phyloP scores from a whole-genome alignment of 2,888 invertebrate genomes.

The Sisyra terminalis region DNA sequence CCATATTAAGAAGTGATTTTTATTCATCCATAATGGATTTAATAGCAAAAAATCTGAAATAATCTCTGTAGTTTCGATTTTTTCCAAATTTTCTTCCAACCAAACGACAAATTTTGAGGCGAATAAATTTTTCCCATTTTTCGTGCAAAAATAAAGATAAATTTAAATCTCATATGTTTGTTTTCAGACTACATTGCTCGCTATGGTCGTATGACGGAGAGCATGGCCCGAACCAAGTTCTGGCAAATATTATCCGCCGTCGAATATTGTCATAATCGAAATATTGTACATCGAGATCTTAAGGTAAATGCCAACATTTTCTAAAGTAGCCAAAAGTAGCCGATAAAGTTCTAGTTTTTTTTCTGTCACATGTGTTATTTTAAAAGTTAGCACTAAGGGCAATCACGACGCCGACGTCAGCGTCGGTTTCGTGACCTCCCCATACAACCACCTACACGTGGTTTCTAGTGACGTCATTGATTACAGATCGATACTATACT shows the following conservation, averaged over 20 bases:
- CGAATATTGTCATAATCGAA: slow-evolving; percentile 86
- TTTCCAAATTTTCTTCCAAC: too few species aligned
- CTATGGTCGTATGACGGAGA: slow-evolving; percentile 86
- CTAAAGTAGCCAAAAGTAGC: neutral
- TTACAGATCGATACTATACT: too few species aligned
- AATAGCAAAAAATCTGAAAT: too few species aligned
- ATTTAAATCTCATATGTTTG: too few species aligned
- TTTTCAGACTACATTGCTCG: slow-evolving; percentile 76
- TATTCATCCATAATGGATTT: too few species aligned
- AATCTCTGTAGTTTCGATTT: too few species aligned
- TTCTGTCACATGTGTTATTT: neutral
- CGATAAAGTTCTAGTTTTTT: neutral
- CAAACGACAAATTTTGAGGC: too few species aligned
- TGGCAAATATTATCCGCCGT: slow-evolving; percentile 95
- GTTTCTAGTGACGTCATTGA: too few species aligned
- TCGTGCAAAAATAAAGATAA: neutral
- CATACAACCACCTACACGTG: too few species aligned
- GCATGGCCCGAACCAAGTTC: slow-evolving; percentile 81
- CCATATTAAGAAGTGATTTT: too few species aligned
- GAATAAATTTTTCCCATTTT: neutral
- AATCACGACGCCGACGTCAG: too few species aligned
- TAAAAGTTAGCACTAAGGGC: neutral
- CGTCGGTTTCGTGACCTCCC: too few species aligned
- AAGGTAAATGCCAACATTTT: slow-evolving; percentile 46
- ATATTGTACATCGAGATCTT: slow-evolving; percentile 91